These are phyloP conservation scores for Lordiphosa mommai DNA, from an alignment of 1,140 invertebrate species.

Conservation along the genomic window DNA sequence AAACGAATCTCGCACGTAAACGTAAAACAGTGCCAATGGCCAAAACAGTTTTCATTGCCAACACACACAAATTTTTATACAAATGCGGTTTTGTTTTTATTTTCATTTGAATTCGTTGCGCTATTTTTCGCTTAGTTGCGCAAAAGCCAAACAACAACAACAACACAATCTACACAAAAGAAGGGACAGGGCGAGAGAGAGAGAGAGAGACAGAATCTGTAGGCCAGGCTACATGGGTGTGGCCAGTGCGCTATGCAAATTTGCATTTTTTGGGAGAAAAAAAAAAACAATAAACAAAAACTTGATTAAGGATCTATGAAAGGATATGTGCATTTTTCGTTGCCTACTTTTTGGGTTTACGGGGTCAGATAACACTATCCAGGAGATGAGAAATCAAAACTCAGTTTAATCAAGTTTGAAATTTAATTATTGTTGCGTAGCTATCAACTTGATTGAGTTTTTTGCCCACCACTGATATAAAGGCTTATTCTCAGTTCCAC, in stretches of 20 bases:
- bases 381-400: no score
- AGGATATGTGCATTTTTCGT: no score
- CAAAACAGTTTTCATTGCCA: constrained; percentile 64
- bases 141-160: constrained; percentile 27
- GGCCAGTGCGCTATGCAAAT: neutral
- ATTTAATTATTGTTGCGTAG: no score
- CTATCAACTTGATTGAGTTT: no score
- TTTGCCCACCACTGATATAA: no score
- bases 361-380: no score
- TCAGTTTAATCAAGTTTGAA: no score
- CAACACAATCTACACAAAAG: neutral
- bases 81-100: constrained; percentile 47
- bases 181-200: no score
- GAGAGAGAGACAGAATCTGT: no score
- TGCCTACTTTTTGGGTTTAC: no score
- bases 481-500: no score
- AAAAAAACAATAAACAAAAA: neutral
- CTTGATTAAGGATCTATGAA: no score
- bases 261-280: neutral
- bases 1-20: constrained; percentile 52
- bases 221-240: neutral
- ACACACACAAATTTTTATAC: constrained; percentile 51
- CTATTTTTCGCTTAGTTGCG: constrained; percentile 59
- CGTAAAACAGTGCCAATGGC: constrained; percentile 43
- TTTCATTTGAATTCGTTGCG: constrained; percentile 7